phyloP scores from a whole-genome alignment of 2,797 vertebrate species.

The Manis javanica region DNA sequence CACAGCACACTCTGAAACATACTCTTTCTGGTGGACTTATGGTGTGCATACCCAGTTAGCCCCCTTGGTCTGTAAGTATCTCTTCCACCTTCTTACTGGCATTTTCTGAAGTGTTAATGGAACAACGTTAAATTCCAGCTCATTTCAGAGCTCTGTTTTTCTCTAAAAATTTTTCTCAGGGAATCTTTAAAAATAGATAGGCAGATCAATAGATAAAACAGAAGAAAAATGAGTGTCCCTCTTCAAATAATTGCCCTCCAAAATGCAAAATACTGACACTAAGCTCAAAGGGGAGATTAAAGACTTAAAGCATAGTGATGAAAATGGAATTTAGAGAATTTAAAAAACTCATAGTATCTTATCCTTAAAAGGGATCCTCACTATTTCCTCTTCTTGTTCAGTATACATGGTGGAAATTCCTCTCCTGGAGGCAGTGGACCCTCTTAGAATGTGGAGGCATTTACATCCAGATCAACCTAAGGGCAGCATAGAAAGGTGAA shows the following conservation, averaged over 20 bases:
- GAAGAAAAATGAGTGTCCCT: background rate
- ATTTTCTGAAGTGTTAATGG: constrained; percentile 69
- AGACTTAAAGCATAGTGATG: background rate
- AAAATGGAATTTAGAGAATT: background rate
- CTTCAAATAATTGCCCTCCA: background rate
- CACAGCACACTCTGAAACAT: background rate
- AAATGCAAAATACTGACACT: background rate
- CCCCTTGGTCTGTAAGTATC: background rate
- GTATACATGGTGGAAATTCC: background rate
- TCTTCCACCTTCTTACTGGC: background rate
- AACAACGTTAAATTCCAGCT: constrained; percentile 52
- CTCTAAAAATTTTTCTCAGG: background rate
- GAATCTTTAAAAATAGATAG: background rate
- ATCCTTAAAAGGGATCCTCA: background rate
- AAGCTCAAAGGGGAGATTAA: background rate
- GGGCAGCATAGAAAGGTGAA: background rate
- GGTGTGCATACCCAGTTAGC: background rate
- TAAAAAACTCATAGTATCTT: background rate
- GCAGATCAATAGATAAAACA: background rate
- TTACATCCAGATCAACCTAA: background rate
- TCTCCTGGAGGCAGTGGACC: background rate
- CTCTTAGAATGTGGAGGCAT: background rate
- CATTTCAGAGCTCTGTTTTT: constrained; percentile 26
- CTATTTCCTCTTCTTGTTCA: background rate
- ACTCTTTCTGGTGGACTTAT: background rate